Evolutionary conservation across 35 echinoderm and acorn worm genomes (phyloP).

Genomic region (Heliocidaris tuberculata): DNA sequence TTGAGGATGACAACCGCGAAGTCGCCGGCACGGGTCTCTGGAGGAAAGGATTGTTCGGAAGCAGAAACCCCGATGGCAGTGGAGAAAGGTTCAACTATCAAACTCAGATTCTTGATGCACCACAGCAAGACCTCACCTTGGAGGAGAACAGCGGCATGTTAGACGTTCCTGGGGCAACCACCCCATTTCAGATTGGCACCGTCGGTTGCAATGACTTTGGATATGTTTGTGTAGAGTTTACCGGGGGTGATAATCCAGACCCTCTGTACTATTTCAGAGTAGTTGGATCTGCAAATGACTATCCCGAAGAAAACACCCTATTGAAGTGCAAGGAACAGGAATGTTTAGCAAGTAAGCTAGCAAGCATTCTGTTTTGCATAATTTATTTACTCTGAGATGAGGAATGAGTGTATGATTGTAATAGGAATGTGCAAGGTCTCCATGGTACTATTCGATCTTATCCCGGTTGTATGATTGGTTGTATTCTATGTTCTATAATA

Average conservation of each 20-base stretch:
- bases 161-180: not conserved
- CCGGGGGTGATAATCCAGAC: slow-evolving; percentile 68
- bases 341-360: slow-evolving; percentile 77
- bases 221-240: slow-evolving; percentile 84
- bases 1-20: slow-evolving; percentile 53
- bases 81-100: slow-evolving; percentile 72
- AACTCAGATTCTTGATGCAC: slow-evolving; percentile 53
- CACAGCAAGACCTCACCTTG: slow-evolving; percentile 10
- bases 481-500: not conserved
- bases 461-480: not conserved
- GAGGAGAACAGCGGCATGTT: not conserved
- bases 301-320: slow-evolving; percentile 10
- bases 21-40: slow-evolving; percentile 66
- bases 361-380: not conserved
- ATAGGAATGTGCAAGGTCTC: not conserved
- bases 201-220: slow-evolving; percentile 75
- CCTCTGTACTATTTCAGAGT: slow-evolving; percentile 68
- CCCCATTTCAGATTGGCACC: slow-evolving; percentile 76
- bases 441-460: not conserved
- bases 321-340: slow-evolving; percentile 63
- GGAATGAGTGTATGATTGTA: slow-evolving; percentile 22
- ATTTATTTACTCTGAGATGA: not conserved
- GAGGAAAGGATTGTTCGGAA: slow-evolving; percentile 70
- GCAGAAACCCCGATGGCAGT: slow-evolving; percentile 57
- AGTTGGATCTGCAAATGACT: not conserved